Base-by-base conservation (phyloP, 2,888 invertebrate species). In the Congeria kusceri region DNA sequence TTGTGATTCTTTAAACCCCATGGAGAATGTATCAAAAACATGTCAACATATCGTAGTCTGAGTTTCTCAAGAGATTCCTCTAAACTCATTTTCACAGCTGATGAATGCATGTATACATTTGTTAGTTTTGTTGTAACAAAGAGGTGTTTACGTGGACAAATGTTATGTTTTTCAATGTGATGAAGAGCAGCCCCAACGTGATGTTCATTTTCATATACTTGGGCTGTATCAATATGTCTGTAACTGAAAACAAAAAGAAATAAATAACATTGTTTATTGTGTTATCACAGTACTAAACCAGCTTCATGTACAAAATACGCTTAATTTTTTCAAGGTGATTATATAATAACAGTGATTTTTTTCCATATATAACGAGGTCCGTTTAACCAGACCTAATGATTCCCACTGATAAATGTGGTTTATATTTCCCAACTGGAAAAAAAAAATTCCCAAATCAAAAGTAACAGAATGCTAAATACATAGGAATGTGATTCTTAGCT, bases 81-180 rank as follows among this genome's bases (percentile, higher is more conserved):
- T 1, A 86, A 71, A 53, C 87, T 82, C 23, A 75, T 59, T 23
- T 82, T 61, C 3, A 86, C 85, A 28, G 85, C 83, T 15, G 71
- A 57, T 20, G 79, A 78, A 7, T 73, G 76, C n/a, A 87, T 61
- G 61, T 80, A 86, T 0, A 84, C 75, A 15, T 70, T 61, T 0
- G 87, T 86, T 3, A 90, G 70, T 75, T 91, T 91, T 1, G 89
- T 86, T 0, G 89, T 90, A 13, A 91, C 69, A 63, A 90, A 91
- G 7, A 91, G 9, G 46, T 89, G 87, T 32, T 83, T 80, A 20
- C 90, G 77, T 23, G 79, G 77, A 3, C 88, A 44, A 46, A 76
- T 86, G 9, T 88, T 90, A 0, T 73, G 32, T 44, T 80, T 81
- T 11, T 86, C 78, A 28, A 85, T 68, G n/a, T 70, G 70, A 3